Conservation (phyloP, 1,140 invertebrate species). For the Globodera ellingtonae region DNA sequence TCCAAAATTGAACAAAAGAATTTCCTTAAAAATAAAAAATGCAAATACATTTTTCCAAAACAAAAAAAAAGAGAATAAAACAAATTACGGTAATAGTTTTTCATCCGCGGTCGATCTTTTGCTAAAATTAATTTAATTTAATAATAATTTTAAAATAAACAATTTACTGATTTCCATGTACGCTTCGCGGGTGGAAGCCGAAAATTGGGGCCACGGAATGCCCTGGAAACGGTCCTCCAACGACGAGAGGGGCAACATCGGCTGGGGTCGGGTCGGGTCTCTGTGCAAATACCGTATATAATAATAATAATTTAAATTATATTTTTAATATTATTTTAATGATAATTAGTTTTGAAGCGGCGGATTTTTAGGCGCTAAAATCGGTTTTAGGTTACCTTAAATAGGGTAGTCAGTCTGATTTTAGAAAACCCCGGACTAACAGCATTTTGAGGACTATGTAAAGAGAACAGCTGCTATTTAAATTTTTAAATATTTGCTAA, state of each 20-base stretch:
- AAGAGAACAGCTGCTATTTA: no score
- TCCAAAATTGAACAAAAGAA: constrained; percentile 76
- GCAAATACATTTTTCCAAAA: background rate
- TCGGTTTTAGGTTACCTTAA: no score
- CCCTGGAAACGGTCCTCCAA: constrained; percentile 60
- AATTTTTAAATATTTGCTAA: no score
- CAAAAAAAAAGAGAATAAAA: no score
- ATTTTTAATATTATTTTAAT: no score
- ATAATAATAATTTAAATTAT: no score
- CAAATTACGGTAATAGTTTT: constrained; percentile 90
- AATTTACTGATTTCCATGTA: constrained; percentile 62
- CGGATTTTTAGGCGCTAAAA: no score
- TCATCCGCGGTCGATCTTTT: constrained; percentile 56
- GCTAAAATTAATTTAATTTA: background rate
- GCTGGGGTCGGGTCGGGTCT: constrained; percentile 58
- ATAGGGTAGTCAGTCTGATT: no score
- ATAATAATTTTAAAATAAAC: background rate
- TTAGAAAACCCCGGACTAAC: no score
- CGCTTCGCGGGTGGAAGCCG: constrained; percentile 56
- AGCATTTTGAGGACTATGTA: no score
- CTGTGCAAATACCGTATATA: constrained; percentile 14
- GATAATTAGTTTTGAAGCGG: no score
- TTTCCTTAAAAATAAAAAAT: constrained; percentile 15
- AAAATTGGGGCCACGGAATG: constrained; percentile 63
- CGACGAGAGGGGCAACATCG: constrained; percentile 53